These are phyloP conservation scores for Lagopus leucura DNA, from an alignment of 2,113 vertebrate genomes.

Conservation along the genomic window DNA sequence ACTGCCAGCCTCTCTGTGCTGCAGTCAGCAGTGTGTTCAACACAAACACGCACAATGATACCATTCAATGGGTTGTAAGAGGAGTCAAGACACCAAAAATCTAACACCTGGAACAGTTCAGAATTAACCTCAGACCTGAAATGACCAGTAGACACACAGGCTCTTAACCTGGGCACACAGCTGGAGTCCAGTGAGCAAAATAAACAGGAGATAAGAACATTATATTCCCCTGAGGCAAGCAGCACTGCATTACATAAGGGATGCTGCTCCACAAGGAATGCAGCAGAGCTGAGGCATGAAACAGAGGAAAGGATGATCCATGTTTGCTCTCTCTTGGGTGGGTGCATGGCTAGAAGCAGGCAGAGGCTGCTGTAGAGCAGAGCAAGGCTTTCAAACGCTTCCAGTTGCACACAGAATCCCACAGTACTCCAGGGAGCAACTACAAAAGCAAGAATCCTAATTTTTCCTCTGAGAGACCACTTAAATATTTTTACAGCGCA, in stretches of 20 bases:
- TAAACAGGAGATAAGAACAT: background rate
- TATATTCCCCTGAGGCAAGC: background rate
- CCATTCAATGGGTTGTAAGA: background rate
- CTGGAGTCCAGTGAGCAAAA: background rate
- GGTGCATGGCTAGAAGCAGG: background rate
- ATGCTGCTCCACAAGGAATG: background rate
- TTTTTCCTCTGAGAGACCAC: background rate
- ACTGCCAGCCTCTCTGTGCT: background rate
- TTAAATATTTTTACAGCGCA: background rate
- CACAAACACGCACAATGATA: background rate
- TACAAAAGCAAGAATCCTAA: background rate
- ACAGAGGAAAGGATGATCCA: accelerated
- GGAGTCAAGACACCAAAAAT: background rate
- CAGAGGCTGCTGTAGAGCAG: background rate
- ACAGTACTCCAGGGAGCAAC: background rate
- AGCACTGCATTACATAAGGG: background rate
- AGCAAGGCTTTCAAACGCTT: background rate
- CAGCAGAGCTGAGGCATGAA: accelerated
- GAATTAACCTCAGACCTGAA: background rate
- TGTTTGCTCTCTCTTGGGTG: background rate
- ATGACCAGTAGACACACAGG: accelerated
- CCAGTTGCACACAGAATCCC: background rate
- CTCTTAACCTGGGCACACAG: background rate
- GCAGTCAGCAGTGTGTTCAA: background rate
- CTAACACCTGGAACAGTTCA: background rate